Evolutionary conservation across 2,888 invertebrate species (phyloP), one percentile per base, ranked within the genome.

Genomic region (Bombylius major): DNA sequence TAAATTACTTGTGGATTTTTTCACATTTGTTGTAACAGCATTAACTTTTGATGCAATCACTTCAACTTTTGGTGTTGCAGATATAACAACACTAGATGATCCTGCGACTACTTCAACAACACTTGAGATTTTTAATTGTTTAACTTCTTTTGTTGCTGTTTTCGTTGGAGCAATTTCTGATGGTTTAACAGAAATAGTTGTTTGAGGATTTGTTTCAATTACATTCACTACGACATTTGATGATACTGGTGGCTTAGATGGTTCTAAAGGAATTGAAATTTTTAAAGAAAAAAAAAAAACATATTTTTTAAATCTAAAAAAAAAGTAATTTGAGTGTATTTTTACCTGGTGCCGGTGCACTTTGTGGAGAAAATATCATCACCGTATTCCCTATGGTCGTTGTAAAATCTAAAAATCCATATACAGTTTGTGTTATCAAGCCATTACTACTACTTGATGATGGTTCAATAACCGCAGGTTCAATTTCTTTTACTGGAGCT

Each of bases 311-410:
- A 36, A 36, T 7, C 1, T 7, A 36, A 36, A 36, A 34, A 34
- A 34, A 34, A 36, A 36, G 1, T 8, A 36, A 36, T 23, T 23
- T n/a, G n/a, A 36, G 8, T 11, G 1, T n/a, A 23, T 33, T n/a
- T 45, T 32, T 50, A 55, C 55, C 55, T 55, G 50, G 31, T 31
- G 50, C 14, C 44, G 55, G 55, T 9, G 72, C 83, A 65, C 89
- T 91, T 65, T 91, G 86, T 0, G 94, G 94, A 1, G 92, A 93
- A 73, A 94, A 94, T 44, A 94, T 86, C 90, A 94, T 94, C 54
- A 94, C 87, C 13, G 94, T 94, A 71, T 92, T 90, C 60, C 91
- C 93, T 66, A 94, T 91, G 5, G 92, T 93, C 1, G 94, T 94
- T 53, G 92, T 91, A 73, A 94, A 94, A 75, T 94, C 93, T 63